Evolutionary conservation across 2,113 vertebrate species (phyloP), one percentile per base, ranked within the genome.

Genomic region (Ceratotherium simum): DNA sequence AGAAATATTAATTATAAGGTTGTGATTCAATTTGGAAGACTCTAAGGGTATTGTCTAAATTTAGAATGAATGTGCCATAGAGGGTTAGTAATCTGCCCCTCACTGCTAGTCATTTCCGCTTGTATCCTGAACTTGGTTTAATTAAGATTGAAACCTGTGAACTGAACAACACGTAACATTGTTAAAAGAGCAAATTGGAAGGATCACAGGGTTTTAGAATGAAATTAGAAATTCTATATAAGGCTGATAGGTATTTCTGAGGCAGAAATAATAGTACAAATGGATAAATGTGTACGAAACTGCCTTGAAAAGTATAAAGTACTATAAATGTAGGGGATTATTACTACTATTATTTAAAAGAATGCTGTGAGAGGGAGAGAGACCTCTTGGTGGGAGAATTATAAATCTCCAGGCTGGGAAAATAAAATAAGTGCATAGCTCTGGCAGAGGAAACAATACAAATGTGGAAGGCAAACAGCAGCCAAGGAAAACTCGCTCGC

Each of bases 1-100:
- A 96, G 97, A 98, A 98, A 90, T 97, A 97, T 97, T 98, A 98
- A 98, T 98, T 95, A 98, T 92, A 96, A 97, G 96, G 92, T 91
- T 97, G 96, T 94, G 97, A 96, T 97, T 97, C 95, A 67, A 89
- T 96, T 90, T 85, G 84, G 96, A 97, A 88, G 95, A 83, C 90
- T 85, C 90, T 29, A 60, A 97, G 92, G 94, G 95, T 72, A 79
- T 67, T 27, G 29, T 95, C 97, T 98, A 98, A 96, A 97, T 98
- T 98, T 97, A 98, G 97, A 98, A 92, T 46, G 42, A 88, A 78
- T 39, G 80, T 94, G 87, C 92, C 90, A 84, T 25, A 25, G 64
- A 96, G 92, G 73, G 94, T 97, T 96, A 95, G 90, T 60, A 92
- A 97, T 91, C 80, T 93, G 94, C 95, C 94, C 95, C 95, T 98